Base-by-base conservation (phyloP, 35 echinoderm and acorn worm genomes). In the Strongylocentrotus purpuratus region DNA sequence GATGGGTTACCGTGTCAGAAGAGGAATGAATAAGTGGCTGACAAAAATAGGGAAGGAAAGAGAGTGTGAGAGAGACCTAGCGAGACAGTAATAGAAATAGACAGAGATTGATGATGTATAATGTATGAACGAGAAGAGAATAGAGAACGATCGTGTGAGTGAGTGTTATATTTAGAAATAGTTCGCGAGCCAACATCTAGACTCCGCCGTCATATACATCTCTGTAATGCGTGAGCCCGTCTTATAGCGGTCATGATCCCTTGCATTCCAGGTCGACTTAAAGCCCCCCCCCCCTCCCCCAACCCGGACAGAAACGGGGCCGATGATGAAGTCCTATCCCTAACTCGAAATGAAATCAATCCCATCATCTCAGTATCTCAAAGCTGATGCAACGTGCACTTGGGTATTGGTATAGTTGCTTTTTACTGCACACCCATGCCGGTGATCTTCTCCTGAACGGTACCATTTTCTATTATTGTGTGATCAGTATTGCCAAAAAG, bases 151-250 rank as follows among this genome's bases (percentile, higher is more conserved):
- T 22, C 18, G 7, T 18, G 20, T 1, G 65, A n/a, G 65, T 78
- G 65, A 78, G 65, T 78, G 65, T 78, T 78, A 78, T 78, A 78
- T 78, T 78, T 78, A 78, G 65, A 78, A 78, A 78, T 78, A 78
- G 65, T 78, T 78, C 25, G 65, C 65, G 65, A 78, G 22, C 65
- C 65, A 78, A 78, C 65, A 78, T 15, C 65, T n/a, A 78, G 65
- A n/a, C 22, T 78, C 65, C 65, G 3, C 65, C 65, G 65, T 78
- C 20, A 78, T 8, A 11, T 78, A 59, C 65, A 4, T 78, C 65
- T 18, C 22, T 28, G 7, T 4, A 8, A 22, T 28, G 65, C 5
- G 7, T 78, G 65, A 78, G 65, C 65, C 65, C 65, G 25, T 78
- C 65, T 78, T 78, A 78, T 78, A 78, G 65, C 65, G 65, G 65